These are phyloP conservation scores for Perizoma affinitatum DNA, from an alignment of 2,888 invertebrate species.

Conservation along the genomic window DNA sequence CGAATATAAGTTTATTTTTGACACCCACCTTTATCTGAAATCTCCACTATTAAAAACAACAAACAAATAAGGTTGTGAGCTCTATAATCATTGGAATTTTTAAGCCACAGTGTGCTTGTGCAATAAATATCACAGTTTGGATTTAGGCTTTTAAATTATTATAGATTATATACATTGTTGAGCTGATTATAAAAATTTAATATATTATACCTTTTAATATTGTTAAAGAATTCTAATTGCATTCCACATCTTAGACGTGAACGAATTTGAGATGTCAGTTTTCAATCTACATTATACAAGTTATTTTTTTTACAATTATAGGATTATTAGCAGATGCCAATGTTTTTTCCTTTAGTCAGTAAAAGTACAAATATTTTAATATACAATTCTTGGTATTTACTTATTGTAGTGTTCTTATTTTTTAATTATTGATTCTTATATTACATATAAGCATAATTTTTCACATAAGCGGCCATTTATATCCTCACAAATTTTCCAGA, in stretches of 20 bases:
- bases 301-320: constrained; percentile 82
- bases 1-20: constrained; percentile 49
- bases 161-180: constrained; percentile 87
- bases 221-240: constrained; percentile 85
- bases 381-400: constrained; percentile 85
- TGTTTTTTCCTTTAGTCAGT: constrained; percentile 90
- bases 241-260: constrained; percentile 84
- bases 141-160: constrained; percentile 85
- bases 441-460: constrained; percentile 82
- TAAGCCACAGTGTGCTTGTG: constrained; percentile 85
- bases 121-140: constrained; percentile 85
- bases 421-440: constrained; percentile 79
- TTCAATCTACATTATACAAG: constrained; percentile 84
- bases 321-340: constrained; percentile 84
- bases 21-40: constrained; percentile 68
- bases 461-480: constrained; percentile 76
- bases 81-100: constrained; percentile 81
- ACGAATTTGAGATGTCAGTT: constrained; percentile 84
- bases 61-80: constrained; percentile 83
- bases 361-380: constrained; percentile 92
- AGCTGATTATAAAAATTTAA: constrained; percentile 86
- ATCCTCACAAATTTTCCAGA: constrained; percentile 79
- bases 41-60: constrained; percentile 73
- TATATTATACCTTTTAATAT: constrained; percentile 86
- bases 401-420: constrained; percentile 83